Evolutionary conservation across 2,797 vertebrate genomes (phyloP), one percentile per base, ranked within the genome.

Genomic region (Ptychobarbus kaznakovi): DNA sequence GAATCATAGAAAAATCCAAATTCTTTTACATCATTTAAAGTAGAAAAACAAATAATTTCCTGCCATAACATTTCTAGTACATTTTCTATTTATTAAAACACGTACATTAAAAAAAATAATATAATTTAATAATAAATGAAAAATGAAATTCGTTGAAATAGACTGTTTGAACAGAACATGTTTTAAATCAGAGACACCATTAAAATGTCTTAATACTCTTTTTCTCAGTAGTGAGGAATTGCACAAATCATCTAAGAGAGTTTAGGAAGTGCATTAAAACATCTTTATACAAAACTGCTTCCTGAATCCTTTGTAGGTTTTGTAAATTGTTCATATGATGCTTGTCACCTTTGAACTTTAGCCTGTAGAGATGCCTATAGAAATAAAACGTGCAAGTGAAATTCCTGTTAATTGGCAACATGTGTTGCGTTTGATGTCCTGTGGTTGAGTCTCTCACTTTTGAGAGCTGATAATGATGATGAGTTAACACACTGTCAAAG

Each of bases 381-480:
- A 66, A 68, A 69, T 20, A 13, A 77, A 44, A 78, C 6, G 58
- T 63, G 53, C 46, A n/a, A 28, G 28, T 15, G 4, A 61, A 77
- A 78, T 38, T 40, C 4, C 35, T 66, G 18, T 61, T 80, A 82
- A 82, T 73, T 81, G 81, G 49, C 16, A 63, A 80, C 81, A 86
- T 80, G 58, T 76, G 87, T 42, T 32, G n/a, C 2, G 11, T 65
- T 38, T 56, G 42, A 81, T 86, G 84, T 76, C 65, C 79, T 86
- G 66, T 49, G 38, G 61, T 66, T 13, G 75, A 35, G 28, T 25
- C 51, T 76, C 40, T 53, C 61, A 46, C 69, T 42, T 35, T 25
- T 46, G 69, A 65, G 46, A 74, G 83, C 68, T 68, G 78, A 83
- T 81, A 78, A 86, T 75, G 81, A 69, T 83, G 80, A 86, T 65